phyloP scores from a whole-genome alignment of 2,113 vertebrate genomes.

The Tachysurus fulvidraco region DNA sequence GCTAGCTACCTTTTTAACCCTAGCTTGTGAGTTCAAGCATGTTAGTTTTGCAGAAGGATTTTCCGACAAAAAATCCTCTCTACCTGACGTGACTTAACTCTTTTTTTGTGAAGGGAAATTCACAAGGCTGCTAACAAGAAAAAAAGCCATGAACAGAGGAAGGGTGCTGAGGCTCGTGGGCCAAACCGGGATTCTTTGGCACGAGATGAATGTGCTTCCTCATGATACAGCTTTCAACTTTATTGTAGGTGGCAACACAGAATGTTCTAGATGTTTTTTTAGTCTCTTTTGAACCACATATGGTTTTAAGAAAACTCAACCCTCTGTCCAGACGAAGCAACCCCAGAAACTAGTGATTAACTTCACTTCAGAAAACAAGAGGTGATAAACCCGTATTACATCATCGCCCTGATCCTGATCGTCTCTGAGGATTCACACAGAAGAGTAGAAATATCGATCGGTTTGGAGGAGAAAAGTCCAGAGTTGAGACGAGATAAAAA shows the following conservation, averaged over 20 bases:
- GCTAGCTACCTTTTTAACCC: not conserved
- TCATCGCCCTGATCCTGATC: not conserved
- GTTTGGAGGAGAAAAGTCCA: not conserved
- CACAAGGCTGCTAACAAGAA: constrained; percentile 13
- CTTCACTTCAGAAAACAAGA: constrained; percentile 26
- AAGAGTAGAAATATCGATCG: not conserved
- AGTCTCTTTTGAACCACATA: constrained; percentile 37
- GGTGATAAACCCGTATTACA: not conserved
- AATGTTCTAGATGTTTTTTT: constrained; percentile 13
- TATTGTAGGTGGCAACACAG: constrained; percentile 31
- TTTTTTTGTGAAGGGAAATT: constrained; percentile 24
- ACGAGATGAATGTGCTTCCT: constrained; percentile 29
- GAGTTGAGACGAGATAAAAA: not conserved
- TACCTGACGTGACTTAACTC: not conserved
- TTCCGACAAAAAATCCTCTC: not conserved
- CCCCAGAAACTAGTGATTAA: constrained; percentile 12
- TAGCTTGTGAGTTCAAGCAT: too few relatives aligned
- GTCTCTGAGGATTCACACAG: not conserved
- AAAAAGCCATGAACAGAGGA: not conserved
- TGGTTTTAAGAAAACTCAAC: constrained; percentile 32
- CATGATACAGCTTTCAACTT: constrained; percentile 11
- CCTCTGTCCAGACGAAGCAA: constrained; percentile 11
- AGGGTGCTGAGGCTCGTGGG: not conserved
- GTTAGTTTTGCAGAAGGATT: too few relatives aligned
- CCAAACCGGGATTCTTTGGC: constrained; percentile 21